phyloP scores from a whole-genome alignment of 2,113 vertebrate genomes.

The Chaenocephalus aceratus region DNA sequence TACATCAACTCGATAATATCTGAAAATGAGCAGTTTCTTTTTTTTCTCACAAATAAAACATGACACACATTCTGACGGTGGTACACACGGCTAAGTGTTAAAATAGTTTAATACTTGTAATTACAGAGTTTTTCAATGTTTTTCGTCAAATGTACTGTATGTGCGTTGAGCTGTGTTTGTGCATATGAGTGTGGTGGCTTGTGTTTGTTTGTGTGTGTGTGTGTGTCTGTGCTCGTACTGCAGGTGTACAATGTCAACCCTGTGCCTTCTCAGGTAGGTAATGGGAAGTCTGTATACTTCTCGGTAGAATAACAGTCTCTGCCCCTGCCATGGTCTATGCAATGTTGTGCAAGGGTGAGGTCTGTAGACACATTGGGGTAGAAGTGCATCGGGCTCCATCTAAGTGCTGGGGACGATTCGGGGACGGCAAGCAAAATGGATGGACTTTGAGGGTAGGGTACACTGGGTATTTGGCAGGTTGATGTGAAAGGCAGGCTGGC shows the following conservation, averaged over 20 bases:
- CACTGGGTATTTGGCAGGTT: slow-evolving; percentile 56
- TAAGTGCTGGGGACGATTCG: slow-evolving; percentile 54
- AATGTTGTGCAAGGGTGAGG: slow-evolving; percentile 48
- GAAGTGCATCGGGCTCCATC: slow-evolving; percentile 51
- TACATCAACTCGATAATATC: slow-evolving; percentile 61
- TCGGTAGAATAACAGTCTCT: slow-evolving; percentile 70
- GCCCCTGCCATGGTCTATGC: slow-evolving; percentile 65
- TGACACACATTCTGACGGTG: slow-evolving; percentile 71
- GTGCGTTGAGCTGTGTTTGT: slow-evolving; percentile 31
- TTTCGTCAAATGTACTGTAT: slow-evolving; percentile 38
- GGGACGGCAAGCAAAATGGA: slow-evolving; percentile 30
- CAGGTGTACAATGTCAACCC: slow-evolving; percentile 62
- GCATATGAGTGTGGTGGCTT: slow-evolving; percentile 6
- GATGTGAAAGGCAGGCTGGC: slow-evolving; percentile 65
- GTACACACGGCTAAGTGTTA: slow-evolving; percentile 73
- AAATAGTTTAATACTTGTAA: slow-evolving; percentile 77
- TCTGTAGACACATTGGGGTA: slow-evolving; percentile 41
- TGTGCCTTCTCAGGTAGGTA: slow-evolving; percentile 57
- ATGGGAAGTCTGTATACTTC: slow-evolving; percentile 50
- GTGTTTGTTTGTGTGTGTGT: slow-evolving; percentile 38
- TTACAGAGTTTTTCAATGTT: slow-evolving; percentile 66
- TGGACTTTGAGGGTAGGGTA: slow-evolving; percentile 52
- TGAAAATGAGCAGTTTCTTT: slow-evolving; percentile 60
- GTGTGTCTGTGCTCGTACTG: slow-evolving; percentile 63
- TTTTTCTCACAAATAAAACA: slow-evolving; percentile 75